Evolutionary conservation across 2,113 vertebrate species (phyloP).

Genomic region (Zosterops lateralis): DNA sequence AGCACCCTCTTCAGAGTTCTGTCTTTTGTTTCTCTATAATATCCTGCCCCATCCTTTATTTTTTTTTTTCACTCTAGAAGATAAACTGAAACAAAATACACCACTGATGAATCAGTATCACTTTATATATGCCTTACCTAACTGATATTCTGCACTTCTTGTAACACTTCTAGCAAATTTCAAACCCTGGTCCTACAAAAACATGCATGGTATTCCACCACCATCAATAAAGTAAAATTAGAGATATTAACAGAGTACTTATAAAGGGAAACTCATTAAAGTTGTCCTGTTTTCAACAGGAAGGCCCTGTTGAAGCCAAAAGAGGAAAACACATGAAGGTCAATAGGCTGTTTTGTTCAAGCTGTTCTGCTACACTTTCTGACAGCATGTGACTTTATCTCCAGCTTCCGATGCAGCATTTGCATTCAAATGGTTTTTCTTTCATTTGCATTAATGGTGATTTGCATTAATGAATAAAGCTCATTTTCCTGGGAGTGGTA

Average conservation of each 20-base stretch:
- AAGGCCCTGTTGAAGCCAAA: slow-evolving; percentile 13
- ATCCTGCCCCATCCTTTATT: neutral
- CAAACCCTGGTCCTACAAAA: neutral
- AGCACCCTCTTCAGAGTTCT: slow-evolving; percentile 61
- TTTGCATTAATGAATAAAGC: neutral
- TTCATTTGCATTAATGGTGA: neutral
- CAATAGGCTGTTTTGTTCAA: neutral
- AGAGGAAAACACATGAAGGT: neutral
- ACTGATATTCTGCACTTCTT: neutral
- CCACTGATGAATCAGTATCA: neutral
- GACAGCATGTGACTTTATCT: neutral
- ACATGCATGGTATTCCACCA: rapidly evolving
- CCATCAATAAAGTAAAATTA: neutral
- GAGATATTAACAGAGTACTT: neutral
- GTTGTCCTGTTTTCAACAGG: neutral
- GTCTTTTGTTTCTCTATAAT: slow-evolving; percentile 74
- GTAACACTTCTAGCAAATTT: neutral
- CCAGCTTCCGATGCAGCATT: neutral
- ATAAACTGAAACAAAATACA: slow-evolving; percentile 59
- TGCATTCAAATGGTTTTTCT: neutral
- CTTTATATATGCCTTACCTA: neutral
- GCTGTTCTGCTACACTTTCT: neutral
- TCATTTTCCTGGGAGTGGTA: neutral
- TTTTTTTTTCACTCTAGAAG: slow-evolving; percentile 70
- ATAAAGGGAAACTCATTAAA: neutral